These are phyloP conservation scores for Paratilapia polleni DNA, from an alignment of 2,113 vertebrate genomes.

Conservation along the genomic window DNA sequence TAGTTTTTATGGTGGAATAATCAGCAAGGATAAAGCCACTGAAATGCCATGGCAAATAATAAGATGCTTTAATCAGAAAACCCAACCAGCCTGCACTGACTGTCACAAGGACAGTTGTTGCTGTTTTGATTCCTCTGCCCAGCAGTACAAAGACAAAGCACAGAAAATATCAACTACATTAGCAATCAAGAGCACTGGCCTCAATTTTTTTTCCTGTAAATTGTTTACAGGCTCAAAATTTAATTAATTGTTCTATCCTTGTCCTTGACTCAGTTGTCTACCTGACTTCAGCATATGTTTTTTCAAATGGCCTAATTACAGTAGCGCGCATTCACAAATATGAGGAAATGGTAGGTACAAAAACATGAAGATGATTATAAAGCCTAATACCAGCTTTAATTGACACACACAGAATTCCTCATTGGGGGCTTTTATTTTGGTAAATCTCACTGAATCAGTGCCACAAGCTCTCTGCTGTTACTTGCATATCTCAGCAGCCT, in stretches of 20 bases:
- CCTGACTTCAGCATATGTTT: background rate
- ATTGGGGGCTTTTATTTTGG: background rate
- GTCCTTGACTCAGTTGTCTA: background rate
- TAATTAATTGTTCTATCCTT: background rate
- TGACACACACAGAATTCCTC: background rate
- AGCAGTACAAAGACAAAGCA: background rate
- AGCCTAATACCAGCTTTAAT: background rate
- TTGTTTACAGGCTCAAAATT: background rate
- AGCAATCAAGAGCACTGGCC: background rate
- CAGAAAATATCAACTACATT: background rate
- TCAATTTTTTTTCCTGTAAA: constrained; percentile 1
- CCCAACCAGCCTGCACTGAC: background rate
- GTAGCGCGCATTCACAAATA: background rate
- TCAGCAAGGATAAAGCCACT: background rate
- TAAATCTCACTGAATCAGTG: background rate
- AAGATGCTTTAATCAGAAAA: background rate
- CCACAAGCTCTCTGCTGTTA: no score
- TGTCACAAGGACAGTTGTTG: background rate
- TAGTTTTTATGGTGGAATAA: background rate
- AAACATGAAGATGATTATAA: background rate
- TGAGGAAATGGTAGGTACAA: background rate
- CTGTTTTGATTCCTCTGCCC: background rate
- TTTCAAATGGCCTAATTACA: background rate
- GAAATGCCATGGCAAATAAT: background rate
- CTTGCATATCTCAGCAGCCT: background rate